Evolutionary conservation across 2,797 vertebrate genomes (phyloP).

Genomic region (Cyprinella venusta): DNA sequence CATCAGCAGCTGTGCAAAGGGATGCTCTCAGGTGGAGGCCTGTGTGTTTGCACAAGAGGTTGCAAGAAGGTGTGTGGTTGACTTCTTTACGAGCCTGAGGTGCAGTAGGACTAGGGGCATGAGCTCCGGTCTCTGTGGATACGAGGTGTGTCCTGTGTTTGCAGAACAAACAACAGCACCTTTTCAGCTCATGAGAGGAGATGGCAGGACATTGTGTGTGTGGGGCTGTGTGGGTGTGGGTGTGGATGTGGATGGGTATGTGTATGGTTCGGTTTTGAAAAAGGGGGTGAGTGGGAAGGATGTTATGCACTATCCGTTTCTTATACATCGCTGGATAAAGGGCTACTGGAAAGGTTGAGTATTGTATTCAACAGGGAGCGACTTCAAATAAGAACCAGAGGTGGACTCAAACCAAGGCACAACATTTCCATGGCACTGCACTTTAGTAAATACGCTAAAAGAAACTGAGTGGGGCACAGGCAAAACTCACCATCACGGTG

Average conservation of each 20-base stretch:
- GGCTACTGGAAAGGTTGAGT: not conserved
- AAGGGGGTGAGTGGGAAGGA: constrained; percentile 14
- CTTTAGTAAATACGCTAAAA: not conserved
- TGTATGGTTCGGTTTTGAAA: constrained; percentile 16
- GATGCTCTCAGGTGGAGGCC: constrained; percentile 81
- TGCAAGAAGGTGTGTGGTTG: constrained; percentile 38
- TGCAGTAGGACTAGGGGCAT: constrained; percentile 74
- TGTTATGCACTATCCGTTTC: constrained; percentile 36
- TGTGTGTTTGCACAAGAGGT: constrained; percentile 35
- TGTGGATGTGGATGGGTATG: constrained; percentile 52
- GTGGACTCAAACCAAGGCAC: not conserved
- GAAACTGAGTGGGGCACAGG: not conserved
- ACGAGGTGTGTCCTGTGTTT: constrained; percentile 91
- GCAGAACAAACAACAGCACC: constrained; percentile 95
- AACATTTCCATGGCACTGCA: not conserved
- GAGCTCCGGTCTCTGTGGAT: constrained; percentile 80
- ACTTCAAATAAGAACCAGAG: constrained; percentile 11
- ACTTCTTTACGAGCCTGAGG: constrained; percentile 64
- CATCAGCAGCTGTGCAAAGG: constrained; percentile 49
- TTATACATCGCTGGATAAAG: constrained; percentile 23
- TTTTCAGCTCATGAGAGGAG: constrained; percentile 80
- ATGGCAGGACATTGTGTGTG: constrained; percentile 81
- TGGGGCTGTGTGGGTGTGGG: constrained; percentile 64
- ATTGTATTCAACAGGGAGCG: not conserved
- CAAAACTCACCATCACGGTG: not conserved